phyloP scores from a whole-genome alignment of 1,140 invertebrate genomes.

The Neodiprion fabricii region DNA sequence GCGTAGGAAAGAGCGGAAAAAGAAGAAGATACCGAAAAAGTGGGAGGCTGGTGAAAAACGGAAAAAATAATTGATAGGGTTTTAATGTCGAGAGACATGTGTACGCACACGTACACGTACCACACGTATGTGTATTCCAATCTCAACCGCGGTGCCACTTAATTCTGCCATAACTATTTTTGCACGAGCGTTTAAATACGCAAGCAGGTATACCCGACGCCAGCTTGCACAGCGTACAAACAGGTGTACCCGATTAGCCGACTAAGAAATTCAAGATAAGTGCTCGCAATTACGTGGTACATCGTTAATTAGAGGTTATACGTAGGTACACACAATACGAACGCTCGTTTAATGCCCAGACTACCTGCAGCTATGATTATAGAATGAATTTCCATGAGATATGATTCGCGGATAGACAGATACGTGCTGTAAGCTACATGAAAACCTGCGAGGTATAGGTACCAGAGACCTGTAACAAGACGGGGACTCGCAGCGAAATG shows the following conservation, averaged over 20 bases:
- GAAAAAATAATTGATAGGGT: background rate
- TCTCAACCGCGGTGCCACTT: background rate
- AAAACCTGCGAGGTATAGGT: background rate
- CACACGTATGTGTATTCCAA: too few species aligned
- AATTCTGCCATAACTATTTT: background rate
- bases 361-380: background rate
- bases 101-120: too few species aligned
- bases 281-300: background rate
- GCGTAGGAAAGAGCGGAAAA: background rate
- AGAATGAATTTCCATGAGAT: background rate
- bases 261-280: background rate
- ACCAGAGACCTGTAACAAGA: background rate
- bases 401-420: background rate
- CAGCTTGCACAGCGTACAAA: background rate
- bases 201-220: background rate
- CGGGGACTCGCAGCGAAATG: background rate
- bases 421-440: background rate
- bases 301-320: slow-evolving; percentile 3
- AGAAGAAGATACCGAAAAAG: background rate
- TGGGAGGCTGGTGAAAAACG: background rate
- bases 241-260: background rate
- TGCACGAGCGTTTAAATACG: background rate
- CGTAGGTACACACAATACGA: background rate
- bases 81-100: background rate
- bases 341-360: too few species aligned